Evolutionary conservation across 2,113 vertebrate genomes (phyloP), one percentile per base, ranked within the genome.

Genomic region (Catharus fuscescens): DNA sequence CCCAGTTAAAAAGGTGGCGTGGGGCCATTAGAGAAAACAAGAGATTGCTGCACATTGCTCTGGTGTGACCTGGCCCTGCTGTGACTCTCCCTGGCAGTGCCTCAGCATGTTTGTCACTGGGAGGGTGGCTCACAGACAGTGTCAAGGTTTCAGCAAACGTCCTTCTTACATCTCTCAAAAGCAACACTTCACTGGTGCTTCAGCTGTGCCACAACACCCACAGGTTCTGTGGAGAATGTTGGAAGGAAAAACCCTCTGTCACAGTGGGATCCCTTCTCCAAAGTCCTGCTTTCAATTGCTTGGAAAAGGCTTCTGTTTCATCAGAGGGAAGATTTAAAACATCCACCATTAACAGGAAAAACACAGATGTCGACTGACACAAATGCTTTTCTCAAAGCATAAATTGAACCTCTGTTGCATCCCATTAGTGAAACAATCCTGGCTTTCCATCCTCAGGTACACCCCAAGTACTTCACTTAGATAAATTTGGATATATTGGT

Each of bases 161-260:
- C 19, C 18, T 80, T 50, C 83, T 81, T 57, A 45, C 7, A 50
- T 4, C 48, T 57, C 73, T 72, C 32, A 44, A 69, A 81, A 48
- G 69, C 86, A 88, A 52, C 12, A 18, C 19, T 45, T 89, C 40
- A 28, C 26, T 12, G 52, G 19, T 56, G 47, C 56, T 79, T 34
- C 78, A 78, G 61, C 65, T 60, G 70, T 53, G 48, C 65, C 48
- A 34, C 47, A 83, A 19, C 50, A 72, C 34, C 34, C 50, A 18
- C 21, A 34, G 45, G 24, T 54, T 70, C 21, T 67, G 14, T 2
- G 0, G 1, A 8, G 34, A 18, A 14, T 5, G 3, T 2, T 31
- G 34, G 44, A 81, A 84, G 16, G 47, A 78, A 77, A 64, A 71
- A 1, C 4, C 4, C 29, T 61, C 34, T 50, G n/a, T 16, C 64